Conservation (phyloP, 2,797 vertebrate genomes). For the Neomorphus geoffroyi region DNA sequence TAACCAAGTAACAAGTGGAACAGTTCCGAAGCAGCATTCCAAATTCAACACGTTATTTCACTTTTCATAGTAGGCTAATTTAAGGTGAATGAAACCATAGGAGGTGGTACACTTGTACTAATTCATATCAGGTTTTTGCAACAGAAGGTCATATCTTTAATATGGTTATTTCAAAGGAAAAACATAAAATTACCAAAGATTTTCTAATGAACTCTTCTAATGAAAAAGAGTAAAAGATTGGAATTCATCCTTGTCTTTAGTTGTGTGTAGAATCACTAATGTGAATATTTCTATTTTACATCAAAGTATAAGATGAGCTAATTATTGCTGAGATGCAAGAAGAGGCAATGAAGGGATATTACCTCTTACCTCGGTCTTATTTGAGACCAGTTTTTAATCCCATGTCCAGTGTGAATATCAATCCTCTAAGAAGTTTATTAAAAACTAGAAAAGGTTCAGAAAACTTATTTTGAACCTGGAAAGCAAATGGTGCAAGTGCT, state of each 20-base stretch:
- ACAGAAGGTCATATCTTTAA: conserved; percentile 30
- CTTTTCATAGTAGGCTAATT: conserved; percentile 53
- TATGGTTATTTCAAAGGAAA: conserved; percentile 40
- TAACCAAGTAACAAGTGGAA: not conserved
- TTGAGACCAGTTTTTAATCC: not conserved
- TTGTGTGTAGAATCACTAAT: not conserved
- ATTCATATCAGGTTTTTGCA: conserved; percentile 11
- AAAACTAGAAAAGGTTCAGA: not conserved
- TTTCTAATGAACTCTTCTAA: conserved; percentile 42
- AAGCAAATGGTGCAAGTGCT: not conserved
- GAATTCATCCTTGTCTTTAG: not conserved
- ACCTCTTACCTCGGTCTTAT: not conserved
- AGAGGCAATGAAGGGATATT: not conserved
- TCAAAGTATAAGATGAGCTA: not conserved
- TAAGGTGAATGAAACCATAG: conserved; percentile 40
- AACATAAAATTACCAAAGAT: conserved; percentile 46
- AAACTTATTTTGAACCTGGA: not conserved
- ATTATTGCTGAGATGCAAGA: not conserved
- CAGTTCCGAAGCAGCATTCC: not conserved
- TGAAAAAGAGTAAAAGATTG: not conserved
- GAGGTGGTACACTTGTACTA: conserved; percentile 43
- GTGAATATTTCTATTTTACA: not conserved
- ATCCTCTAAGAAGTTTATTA: not conserved
- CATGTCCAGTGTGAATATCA: not conserved
- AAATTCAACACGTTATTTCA: not conserved